A percentile compares a stretch with the other conserved stretches of the same genome.
Evolutionary conservation across 1,140 invertebrate genomes (phyloP).

Genomic region (Orius insidiosus): DNA sequence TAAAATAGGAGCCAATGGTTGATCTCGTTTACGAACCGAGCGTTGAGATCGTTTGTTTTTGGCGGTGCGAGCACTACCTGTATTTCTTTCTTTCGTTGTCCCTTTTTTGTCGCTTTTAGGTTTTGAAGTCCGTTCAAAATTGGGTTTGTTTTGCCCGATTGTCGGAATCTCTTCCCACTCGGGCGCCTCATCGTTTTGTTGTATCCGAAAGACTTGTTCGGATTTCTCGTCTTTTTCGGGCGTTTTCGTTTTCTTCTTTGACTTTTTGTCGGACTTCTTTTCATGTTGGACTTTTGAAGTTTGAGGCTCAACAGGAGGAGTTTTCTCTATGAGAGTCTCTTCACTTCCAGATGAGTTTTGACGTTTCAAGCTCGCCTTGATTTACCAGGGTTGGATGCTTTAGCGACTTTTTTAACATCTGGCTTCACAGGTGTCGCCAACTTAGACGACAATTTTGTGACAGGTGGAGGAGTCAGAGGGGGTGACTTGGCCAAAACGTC

Average conservation of each 20-base stretch:
- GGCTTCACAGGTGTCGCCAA: slow-evolving; percentile 18
- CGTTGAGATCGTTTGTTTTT: slow-evolving; percentile 14
- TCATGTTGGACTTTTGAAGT: neutral
- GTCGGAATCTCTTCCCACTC: no score
- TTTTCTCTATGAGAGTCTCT: slow-evolving; percentile 22
- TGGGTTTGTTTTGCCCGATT: no score
- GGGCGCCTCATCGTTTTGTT: no score
- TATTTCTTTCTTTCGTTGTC: no score
- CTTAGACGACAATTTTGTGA: slow-evolving; percentile 18
- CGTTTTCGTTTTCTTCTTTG: slow-evolving; percentile 14
- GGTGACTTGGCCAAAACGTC: slow-evolving; percentile 58
- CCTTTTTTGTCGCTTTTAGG: no score
- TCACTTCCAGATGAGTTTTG: slow-evolving; percentile 34
- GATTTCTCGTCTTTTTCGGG: neutral
- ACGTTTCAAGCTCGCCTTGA: slow-evolving; percentile 16
- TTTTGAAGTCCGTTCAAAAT: no score
- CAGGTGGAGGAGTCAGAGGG: slow-evolving; percentile 22
- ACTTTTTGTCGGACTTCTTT: slow-evolving; percentile 12
- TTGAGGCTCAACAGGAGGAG: slow-evolving; percentile 4
- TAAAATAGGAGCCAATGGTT: slow-evolving; percentile 11
- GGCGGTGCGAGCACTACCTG: neutral
- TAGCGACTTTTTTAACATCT: slow-evolving; percentile 17
- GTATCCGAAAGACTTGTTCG: no score
- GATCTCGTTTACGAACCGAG: slow-evolving; percentile 5
- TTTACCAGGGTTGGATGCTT: neutral